Evolutionary conservation across 2,113 vertebrate genomes (phyloP).

Genomic region (Podocnemis expansa): DNA sequence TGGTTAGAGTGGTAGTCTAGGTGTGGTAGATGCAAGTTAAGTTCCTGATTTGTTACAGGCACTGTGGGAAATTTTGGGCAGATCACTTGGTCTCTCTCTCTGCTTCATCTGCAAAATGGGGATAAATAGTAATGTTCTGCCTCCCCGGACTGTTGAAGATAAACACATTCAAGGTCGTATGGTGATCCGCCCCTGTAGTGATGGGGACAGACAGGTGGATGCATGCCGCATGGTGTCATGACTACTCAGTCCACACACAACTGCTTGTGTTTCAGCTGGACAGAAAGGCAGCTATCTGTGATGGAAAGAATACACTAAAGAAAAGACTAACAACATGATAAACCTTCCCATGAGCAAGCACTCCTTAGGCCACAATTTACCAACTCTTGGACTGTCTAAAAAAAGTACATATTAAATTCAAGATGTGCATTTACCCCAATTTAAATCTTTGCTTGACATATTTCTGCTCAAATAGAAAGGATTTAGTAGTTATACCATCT

Average conservation of each 20-base stretch:
- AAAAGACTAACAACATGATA: background rate
- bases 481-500: background rate
- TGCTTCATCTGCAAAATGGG: background rate
- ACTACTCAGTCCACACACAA: slow-evolving; percentile 23
- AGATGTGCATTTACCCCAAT: rapidly evolving
- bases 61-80: rapidly evolving
- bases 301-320: background rate
- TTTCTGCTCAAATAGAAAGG: background rate
- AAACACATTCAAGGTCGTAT: background rate
- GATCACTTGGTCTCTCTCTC: rapidly evolving
- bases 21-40: background rate
- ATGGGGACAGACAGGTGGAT: background rate
- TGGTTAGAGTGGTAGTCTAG: background rate
- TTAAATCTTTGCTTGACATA: background rate
- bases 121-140: background rate
- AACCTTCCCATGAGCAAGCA: background rate
- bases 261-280: background rate
- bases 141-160: background rate
- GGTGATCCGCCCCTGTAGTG: background rate
- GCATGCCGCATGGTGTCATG: background rate
- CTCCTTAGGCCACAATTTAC: background rate
- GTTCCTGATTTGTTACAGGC: background rate
- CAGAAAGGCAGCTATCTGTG: background rate
- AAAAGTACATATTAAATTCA: background rate
- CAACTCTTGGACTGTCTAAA: background rate